These are phyloP conservation scores for Neotragus pygmaeus DNA, from an alignment of 2,113 vertebrate genomes.

Conservation along the genomic window DNA sequence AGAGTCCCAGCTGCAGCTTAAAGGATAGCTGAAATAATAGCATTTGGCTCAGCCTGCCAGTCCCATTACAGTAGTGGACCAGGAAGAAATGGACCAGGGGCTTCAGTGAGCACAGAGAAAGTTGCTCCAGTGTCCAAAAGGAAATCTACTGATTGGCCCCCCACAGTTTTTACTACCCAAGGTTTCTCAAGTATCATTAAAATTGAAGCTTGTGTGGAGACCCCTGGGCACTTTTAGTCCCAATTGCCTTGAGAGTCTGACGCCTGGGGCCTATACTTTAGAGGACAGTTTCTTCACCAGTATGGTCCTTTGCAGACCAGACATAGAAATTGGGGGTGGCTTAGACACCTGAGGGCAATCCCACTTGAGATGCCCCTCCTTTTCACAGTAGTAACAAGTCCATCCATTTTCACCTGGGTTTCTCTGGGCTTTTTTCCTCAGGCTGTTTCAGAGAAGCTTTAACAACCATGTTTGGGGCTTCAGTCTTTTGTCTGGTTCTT, in stretches of 20 bases:
- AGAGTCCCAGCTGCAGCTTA: background rate
- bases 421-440: background rate
- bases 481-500: background rate
- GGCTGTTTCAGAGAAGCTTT: background rate
- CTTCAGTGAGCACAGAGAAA: background rate
- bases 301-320: background rate
- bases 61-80: too few relatives aligned
- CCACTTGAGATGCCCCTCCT: background rate
- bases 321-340: background rate
- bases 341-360: background rate
- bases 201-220: background rate
- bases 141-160: background rate
- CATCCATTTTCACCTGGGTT: background rate
- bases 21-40: background rate
- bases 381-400: background rate
- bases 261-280: background rate
- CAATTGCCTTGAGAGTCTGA: background rate
- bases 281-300: background rate
- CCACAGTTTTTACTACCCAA: background rate
- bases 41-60: background rate
- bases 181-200: background rate
- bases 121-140: background rate
- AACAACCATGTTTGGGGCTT: background rate
- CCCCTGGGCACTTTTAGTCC: background rate
- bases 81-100: background rate